Percentiles rank a stretch among this genome's conserved stretches.
Conservation (phyloP, 2,113 vertebrate genomes). For the Lycaon pictus region DNA sequence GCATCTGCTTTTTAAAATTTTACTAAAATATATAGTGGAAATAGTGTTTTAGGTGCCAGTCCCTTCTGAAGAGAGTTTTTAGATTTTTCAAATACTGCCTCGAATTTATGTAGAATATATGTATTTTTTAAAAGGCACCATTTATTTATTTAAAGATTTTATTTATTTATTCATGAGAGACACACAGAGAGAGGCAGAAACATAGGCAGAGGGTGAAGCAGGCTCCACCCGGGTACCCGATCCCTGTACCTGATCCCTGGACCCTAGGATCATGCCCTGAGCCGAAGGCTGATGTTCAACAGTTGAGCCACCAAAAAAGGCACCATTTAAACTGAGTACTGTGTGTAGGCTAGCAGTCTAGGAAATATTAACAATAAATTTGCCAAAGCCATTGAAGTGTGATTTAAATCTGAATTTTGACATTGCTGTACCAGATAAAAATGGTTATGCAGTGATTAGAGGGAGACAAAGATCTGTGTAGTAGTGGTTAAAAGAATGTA, state of each 20-base stretch:
- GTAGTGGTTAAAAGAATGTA: background rate
- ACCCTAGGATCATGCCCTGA: too few relatives aligned
- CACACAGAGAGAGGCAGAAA: too few relatives aligned
- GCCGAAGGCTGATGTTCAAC: too few relatives aligned
- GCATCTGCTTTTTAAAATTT: constrained; percentile 44
- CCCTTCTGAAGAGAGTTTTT: constrained; percentile 20
- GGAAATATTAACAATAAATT: background rate
- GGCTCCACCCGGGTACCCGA: too few relatives aligned
- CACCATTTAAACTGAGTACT: background rate
- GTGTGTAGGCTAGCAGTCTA: background rate
- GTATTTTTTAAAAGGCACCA: background rate
- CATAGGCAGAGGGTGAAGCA: too few relatives aligned
- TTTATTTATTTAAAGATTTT: background rate
- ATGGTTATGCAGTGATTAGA: background rate
- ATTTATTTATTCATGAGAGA: too few relatives aligned
- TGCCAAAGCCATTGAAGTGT: background rate
- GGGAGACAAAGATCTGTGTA: background rate
- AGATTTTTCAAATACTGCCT: constrained; percentile 37
- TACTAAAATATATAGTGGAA: constrained; percentile 53
- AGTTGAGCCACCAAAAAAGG: background rate
- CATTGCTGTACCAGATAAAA: background rate
- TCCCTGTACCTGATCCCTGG: too few relatives aligned
- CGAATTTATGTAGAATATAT: background rate
- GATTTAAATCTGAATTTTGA: background rate
- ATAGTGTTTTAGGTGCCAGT: background rate